phyloP scores from a whole-genome alignment of 2,888 invertebrate genomes.

The Heliconius ethilla region DNA sequence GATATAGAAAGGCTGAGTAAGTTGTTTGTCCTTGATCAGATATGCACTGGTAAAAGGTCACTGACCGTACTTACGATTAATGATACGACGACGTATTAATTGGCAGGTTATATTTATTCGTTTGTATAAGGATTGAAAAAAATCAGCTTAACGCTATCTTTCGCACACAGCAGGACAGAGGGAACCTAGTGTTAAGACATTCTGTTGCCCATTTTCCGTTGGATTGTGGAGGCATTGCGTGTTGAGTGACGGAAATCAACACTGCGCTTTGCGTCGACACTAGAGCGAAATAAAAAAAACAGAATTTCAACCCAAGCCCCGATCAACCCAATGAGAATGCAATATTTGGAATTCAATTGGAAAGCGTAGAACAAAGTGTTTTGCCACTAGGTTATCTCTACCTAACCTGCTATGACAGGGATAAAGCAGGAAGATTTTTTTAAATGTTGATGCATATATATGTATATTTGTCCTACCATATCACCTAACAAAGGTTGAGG shows the following conservation, averaged over 20 bases:
- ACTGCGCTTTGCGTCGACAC: too few species aligned
- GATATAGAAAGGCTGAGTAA: slow-evolving; percentile 38
- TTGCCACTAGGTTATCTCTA: background rate
- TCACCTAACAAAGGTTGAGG: background rate
- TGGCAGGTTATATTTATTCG: slow-evolving; percentile 10
- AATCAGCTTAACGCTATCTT: too few species aligned
- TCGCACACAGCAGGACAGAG: too few species aligned
- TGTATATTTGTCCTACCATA: background rate
- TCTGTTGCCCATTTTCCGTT: too few species aligned
- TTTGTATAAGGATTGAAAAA: background rate
- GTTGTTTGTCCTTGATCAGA: slow-evolving; percentile 42
- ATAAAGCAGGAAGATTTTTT: background rate
- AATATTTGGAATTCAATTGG: too few species aligned
- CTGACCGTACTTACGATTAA: slow-evolving; percentile 38
- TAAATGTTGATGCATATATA: background rate
- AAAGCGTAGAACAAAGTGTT: background rate
- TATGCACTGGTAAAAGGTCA: slow-evolving; percentile 35
- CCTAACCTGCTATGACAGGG: background rate
- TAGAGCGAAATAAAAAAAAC: too few species aligned
- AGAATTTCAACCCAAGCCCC: too few species aligned
- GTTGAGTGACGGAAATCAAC: too few species aligned
- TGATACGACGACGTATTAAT: slow-evolving; percentile 24
- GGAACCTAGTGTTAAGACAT: too few species aligned
- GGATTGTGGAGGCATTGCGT: too few species aligned
- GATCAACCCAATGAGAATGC: too few species aligned